Evolutionary conservation across 2,113 vertebrate genomes (phyloP).

Genomic region (Epinephelus fuscoguttatus): DNA sequence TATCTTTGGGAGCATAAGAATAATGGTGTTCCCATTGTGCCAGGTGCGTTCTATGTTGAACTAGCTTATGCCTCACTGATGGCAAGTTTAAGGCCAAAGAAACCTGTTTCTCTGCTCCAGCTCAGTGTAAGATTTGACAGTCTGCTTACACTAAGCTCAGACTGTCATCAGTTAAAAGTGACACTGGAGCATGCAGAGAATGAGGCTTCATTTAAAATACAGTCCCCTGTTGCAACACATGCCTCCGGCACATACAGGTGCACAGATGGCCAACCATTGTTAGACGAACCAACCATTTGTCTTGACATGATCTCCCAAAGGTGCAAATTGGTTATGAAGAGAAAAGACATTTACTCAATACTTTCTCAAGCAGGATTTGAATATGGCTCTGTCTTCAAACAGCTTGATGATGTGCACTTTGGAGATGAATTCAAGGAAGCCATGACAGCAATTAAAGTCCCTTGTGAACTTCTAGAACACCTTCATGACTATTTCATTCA

Average conservation of each 20-base stretch:
- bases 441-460: slow-evolving; percentile 83
- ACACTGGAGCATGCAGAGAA: slow-evolving; percentile 73
- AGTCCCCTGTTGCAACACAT: slow-evolving; percentile 81
- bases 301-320: slow-evolving; percentile 80
- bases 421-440: slow-evolving; percentile 88
- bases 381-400: slow-evolving; percentile 85
- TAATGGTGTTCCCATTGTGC: slow-evolving; percentile 84
- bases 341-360: slow-evolving; percentile 82
- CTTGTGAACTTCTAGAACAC: slow-evolving; percentile 73
- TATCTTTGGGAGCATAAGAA: slow-evolving; percentile 90
- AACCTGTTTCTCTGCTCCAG: slow-evolving; percentile 78
- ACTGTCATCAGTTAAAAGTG: slow-evolving; percentile 79
- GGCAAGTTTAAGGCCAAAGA: slow-evolving; percentile 79
- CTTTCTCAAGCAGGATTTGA: slow-evolving; percentile 87
- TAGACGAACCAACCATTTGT: slow-evolving; percentile 84
- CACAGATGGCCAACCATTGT: slow-evolving; percentile 24
- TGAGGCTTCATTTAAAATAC: slow-evolving; percentile 82
- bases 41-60: slow-evolving; percentile 87
- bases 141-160: slow-evolving; percentile 80
- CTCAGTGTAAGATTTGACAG: slow-evolving; percentile 85
- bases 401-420: slow-evolving; percentile 83
- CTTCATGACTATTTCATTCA: slow-evolving; percentile 87
- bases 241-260: slow-evolving; percentile 82
- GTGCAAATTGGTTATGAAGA: slow-evolving; percentile 78
- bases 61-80: slow-evolving; percentile 86